These are phyloP conservation scores for Halesus radiatus DNA, from an alignment of 1,140 invertebrate species.

Conservation along the genomic window DNA sequence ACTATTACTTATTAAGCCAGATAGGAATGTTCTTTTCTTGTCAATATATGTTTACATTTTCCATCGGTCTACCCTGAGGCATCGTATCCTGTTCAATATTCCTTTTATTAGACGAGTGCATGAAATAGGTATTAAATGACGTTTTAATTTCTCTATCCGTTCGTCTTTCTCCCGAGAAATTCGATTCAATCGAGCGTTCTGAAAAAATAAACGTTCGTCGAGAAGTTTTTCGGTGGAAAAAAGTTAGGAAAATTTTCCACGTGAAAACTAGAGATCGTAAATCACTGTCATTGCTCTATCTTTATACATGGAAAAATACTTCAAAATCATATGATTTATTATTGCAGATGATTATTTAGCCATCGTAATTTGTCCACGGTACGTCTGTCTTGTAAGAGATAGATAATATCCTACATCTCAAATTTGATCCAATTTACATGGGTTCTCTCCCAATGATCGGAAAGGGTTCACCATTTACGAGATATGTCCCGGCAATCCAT, in stretches of 20 bases:
- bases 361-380: no score
- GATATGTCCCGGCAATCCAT: constrained; percentile 14
- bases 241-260: no score
- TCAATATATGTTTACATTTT: constrained; percentile 5
- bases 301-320: no score
- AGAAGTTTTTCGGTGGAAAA: no score
- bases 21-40: no score
- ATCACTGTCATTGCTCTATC: no score
- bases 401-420: neutral
- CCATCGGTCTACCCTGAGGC: neutral
- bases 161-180: neutral
- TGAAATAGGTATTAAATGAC: constrained; percentile 38
- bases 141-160: neutral
- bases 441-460: constrained; percentile 11
- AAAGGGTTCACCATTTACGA: neutral
- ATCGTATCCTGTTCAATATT: neutral
- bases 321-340: no score
- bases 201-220: neutral
- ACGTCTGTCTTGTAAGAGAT: neutral
- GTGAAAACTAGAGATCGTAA: no score
- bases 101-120: neutral
- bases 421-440: constrained; percentile 11
- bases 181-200: neutral
- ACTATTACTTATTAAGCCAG: neutral
- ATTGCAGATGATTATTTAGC: no score